Base-by-base conservation (phyloP, 2,797 vertebrate species). In the Gouania willdenowi region DNA sequence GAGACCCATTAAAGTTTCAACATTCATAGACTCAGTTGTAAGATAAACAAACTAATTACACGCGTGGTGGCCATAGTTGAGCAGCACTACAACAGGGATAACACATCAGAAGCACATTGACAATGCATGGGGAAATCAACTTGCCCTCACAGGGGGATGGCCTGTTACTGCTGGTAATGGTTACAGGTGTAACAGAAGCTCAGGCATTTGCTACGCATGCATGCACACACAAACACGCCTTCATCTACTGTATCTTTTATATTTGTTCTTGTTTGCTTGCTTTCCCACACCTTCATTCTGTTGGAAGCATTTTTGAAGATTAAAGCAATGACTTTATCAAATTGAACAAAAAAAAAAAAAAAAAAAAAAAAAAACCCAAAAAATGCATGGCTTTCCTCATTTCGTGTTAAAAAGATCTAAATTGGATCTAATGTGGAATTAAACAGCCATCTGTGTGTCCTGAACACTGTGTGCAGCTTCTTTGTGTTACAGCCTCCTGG, bases 21-120 rank as follows among this genome's bases (percentile, higher is more conserved):
- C 78, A 64, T 21, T 18, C 25, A 44, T 31, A 37, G 56, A 55
- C 49, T 71, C 30, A 17, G 27, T 66, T 54, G 55, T 36, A 22
- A 60, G 42, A 58, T 74, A 82, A 86, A 84, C 79, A 79, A 43
- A 36, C 56, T 86, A 55, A 87, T 88, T 88, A 82, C 56, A 58
- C 34, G 27, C 47, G 55, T 44, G 53, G 52, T 58, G 61, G 81
- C 87, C 81, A 79, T 72, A 74, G 77, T 46, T 49, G 54, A 76
- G 69, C 50, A 50, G 48, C 0, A 20, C 30, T 34, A 22, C 58
- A 50, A 16, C 41, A 56, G 58, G 39, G 46, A 54, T 64, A 57
- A 38, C 26, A 34, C 50, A 1, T 11, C 67, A 38, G 66, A 12
- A 21, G 51, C 26, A 29, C 51, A 30, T 28, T 5, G n/a, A 7